A percentile compares a stretch with the other conserved stretches of the same genome.
Evolutionary conservation across 2,113 vertebrate genomes (phyloP).

Genomic region (Amphilophus citrinellus): DNA sequence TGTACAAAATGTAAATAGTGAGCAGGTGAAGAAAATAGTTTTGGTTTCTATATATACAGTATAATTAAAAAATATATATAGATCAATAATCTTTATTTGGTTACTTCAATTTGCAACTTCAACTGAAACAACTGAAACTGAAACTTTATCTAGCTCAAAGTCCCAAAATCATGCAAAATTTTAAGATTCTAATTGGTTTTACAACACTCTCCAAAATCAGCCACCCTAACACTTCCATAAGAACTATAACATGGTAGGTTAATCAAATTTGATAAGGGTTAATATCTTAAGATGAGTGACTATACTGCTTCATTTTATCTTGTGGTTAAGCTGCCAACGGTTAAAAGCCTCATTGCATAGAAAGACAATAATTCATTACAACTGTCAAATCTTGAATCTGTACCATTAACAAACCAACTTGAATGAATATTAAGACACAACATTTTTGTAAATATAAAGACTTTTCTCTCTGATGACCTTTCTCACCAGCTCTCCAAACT

Average conservation of each 20-base stretch:
- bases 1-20: background rate
- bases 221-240: background rate
- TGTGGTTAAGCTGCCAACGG: background rate
- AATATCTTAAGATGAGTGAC: conserved; percentile 7
- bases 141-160: background rate
- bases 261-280: background rate
- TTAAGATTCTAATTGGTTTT: background rate
- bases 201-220: background rate
- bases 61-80: background rate
- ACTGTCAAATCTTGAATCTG: background rate
- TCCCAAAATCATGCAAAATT: background rate
- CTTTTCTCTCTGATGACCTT: conserved; percentile 31
- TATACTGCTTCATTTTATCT: background rate
- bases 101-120: background rate
- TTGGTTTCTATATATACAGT: background rate
- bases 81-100: background rate
- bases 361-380: background rate
- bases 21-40: background rate
- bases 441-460: conserved; percentile 33
- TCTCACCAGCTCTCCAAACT: conserved; percentile 63
- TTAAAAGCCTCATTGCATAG: background rate
- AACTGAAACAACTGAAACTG: background rate
- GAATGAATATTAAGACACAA: background rate
- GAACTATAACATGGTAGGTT: background rate
- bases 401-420: background rate